These are phyloP conservation scores for Diadema setosum DNA, from an alignment of 35 echinoderm and acorn worm species.

Conservation along the genomic window DNA sequence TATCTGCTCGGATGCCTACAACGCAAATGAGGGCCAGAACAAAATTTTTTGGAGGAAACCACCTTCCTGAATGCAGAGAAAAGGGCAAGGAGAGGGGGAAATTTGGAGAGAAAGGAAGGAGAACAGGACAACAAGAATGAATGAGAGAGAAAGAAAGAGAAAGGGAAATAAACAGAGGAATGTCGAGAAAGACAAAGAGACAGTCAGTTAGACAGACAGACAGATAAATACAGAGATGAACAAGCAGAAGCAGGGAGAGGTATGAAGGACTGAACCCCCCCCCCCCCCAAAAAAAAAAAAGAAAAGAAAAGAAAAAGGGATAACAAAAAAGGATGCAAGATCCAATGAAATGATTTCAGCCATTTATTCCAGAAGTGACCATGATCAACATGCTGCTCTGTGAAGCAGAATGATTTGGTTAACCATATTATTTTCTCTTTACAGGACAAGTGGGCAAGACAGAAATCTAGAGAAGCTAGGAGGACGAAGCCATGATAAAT, in stretches of 20 bases:
- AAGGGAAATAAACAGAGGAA: neutral
- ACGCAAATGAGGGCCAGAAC: too few species aligned
- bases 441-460: too few species aligned
- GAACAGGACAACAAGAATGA: neutral
- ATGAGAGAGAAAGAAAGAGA: neutral
- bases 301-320: neutral
- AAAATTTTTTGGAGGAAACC: too few species aligned
- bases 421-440: neutral
- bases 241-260: neutral
- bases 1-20: too few species aligned
- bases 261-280: neutral
- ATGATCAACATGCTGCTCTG: neutral
- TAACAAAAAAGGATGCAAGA: neutral
- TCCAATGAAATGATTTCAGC: conserved; percentile 4
- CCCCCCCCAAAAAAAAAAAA: neutral
- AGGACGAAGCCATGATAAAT: too few species aligned
- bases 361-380: conserved; percentile 8
- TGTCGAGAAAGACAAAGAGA: neutral
- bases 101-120: neutral
- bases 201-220: neutral
- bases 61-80: too few species aligned
- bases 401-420: conserved; percentile 1
- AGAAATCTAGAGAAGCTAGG: too few species aligned
- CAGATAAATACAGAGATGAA: neutral
- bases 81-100: neutral